phyloP scores from a whole-genome alignment of 1,140 invertebrate genomes.

The Bilobella aurantiaca region DNA sequence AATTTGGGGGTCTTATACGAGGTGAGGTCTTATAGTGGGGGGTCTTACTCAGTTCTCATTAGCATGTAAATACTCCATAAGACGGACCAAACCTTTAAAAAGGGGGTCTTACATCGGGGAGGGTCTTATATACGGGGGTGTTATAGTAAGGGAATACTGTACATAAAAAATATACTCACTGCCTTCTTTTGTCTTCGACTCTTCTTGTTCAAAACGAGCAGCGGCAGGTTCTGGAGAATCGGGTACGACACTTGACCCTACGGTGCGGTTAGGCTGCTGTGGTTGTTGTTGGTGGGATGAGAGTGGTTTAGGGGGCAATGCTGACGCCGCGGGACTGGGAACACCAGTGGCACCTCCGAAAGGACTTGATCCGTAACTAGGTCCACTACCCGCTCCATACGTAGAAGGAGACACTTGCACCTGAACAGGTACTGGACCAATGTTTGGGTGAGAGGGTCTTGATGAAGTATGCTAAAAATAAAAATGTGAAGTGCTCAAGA shows the following conservation, averaged over 20 bases:
- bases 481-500: slow-evolving; percentile 8
- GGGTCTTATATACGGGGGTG: too few species aligned
- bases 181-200: too few species aligned
- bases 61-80: too few species aligned
- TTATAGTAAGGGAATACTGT: too few species aligned
- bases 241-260: not conserved
- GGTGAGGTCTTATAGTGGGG: too few species aligned
- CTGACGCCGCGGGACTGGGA: not conserved
- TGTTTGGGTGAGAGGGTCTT: not conserved
- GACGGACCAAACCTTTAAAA: too few species aligned
- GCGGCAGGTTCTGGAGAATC: not conserved
- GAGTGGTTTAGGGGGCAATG: not conserved
- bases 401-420: not conserved
- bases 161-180: too few species aligned
- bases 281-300: not conserved
- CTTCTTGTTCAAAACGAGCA: not conserved
- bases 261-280: too few species aligned
- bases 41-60: too few species aligned
- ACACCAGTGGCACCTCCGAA: slow-evolving; percentile 1
- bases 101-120: too few species aligned
- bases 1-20: too few species aligned
- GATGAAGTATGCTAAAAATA: not conserved
- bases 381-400: not conserved
- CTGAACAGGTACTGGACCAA: not conserved
- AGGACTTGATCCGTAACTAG: not conserved